A percentile compares a stretch with the other conserved stretches of the same genome.
These are phyloP conservation scores for Drosophila tristis DNA, from an alignment of 1,140 invertebrate species.

Conservation along the genomic window DNA sequence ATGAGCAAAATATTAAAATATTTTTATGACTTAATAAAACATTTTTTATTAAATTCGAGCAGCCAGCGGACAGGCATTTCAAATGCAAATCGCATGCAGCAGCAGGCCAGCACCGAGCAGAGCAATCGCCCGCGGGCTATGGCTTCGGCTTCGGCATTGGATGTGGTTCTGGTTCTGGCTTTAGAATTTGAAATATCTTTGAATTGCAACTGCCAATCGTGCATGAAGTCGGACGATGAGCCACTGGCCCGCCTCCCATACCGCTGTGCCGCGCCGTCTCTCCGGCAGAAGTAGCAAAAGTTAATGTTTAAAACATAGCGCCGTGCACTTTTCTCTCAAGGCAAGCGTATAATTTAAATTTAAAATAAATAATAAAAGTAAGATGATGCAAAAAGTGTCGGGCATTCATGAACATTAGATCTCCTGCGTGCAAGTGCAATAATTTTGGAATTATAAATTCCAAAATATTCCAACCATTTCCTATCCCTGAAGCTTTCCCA, in stretches of 20 bases:
- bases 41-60: constrained; percentile 82
- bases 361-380: constrained; percentile 72
- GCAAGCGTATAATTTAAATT: constrained; percentile 77
- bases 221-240: constrained; percentile 60
- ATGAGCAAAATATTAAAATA: constrained; percentile 74
- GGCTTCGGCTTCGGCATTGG: too few species aligned
- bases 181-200: constrained; percentile 81
- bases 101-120: constrained; percentile 16
- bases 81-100: constrained; percentile 76
- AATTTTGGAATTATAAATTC: too few species aligned
- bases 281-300: constrained; percentile 42
- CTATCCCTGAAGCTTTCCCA: too few species aligned
- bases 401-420: background rate
- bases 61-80: constrained; percentile 55
- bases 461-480: too few species aligned
- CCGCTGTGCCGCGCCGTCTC: background rate
- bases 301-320: constrained; percentile 78
- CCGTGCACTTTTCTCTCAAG: constrained; percentile 73
- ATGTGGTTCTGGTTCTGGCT: constrained; percentile 11
- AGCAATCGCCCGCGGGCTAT: constrained; percentile 14
- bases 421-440: constrained; percentile 9
- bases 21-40: constrained; percentile 83
- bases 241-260: constrained; percentile 13
- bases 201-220: constrained; percentile 82
- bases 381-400: constrained; percentile 1